Percentiles rank a stretch among this genome's conserved stretches.
Conservation (phyloP, 2,113 vertebrate genomes). For the Eublepharis macularius region DNA sequence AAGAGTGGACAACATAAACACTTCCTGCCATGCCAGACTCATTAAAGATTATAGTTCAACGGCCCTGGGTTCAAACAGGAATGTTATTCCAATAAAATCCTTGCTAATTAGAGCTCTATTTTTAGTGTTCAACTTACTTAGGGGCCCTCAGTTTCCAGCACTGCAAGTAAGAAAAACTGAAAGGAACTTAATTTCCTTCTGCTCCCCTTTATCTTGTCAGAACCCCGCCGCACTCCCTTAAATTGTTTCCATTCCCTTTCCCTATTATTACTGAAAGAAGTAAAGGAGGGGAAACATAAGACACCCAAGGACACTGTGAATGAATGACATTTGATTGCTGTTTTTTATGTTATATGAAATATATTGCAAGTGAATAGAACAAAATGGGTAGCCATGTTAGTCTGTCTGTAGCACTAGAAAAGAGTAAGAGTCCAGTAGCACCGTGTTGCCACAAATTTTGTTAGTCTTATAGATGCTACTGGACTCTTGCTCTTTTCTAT, state of each 20-base stretch:
- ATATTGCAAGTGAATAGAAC: slow-evolving; percentile 45
- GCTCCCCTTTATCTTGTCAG: slow-evolving; percentile 50
- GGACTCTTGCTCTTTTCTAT: too few species aligned
- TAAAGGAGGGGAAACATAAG: neutral
- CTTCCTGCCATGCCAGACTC: slow-evolving; percentile 56
- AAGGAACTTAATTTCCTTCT: slow-evolving; percentile 31
- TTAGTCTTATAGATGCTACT: too few species aligned
- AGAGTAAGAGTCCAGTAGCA: too few species aligned
- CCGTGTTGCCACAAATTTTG: too few species aligned
- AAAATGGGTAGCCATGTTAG: too few species aligned
- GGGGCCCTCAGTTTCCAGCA: slow-evolving; percentile 61
- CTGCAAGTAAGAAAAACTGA: slow-evolving; percentile 33
- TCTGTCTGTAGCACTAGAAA: too few species aligned
- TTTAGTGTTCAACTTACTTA: slow-evolving; percentile 57
- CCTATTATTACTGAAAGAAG: slow-evolving; percentile 3
- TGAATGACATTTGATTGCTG: neutral
- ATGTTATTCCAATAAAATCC: slow-evolving; percentile 61
- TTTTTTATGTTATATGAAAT: slow-evolving; percentile 38
- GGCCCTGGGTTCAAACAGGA: slow-evolving; percentile 66
- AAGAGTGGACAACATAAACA: slow-evolving; percentile 71
- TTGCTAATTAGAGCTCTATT: slow-evolving; percentile 67
- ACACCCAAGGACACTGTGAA: neutral
- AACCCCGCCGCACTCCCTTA: slow-evolving; percentile 36
- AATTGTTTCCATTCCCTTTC: slow-evolving; percentile 65
- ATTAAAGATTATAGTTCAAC: slow-evolving; percentile 67